Percentiles rank a stretch among this genome's conserved stretches.
phyloP scores from a whole-genome alignment of 1,140 invertebrate genomes.

The Lordiphosa clarofinis region DNA sequence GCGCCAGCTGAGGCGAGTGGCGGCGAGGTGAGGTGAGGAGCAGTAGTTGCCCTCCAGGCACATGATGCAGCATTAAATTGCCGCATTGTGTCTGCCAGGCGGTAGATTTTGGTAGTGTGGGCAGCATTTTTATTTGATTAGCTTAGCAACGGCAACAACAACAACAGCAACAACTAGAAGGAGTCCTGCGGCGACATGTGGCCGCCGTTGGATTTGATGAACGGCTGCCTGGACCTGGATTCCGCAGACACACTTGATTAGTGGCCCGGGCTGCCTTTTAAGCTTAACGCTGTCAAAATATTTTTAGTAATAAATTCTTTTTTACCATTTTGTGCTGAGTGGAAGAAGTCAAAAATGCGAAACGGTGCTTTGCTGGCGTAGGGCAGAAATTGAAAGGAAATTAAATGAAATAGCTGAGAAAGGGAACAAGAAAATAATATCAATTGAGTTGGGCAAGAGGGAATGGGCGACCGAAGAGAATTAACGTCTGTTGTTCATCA shows the following conservation, averaged over 20 bases:
- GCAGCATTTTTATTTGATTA: slow-evolving; percentile 76
- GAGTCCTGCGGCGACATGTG: slow-evolving; percentile 73
- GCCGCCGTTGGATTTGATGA: slow-evolving; percentile 70
- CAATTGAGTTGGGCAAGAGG: too few relatives aligned
- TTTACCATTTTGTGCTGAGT: slow-evolving; percentile 38
- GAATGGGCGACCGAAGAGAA: too few relatives aligned
- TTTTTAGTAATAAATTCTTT: slow-evolving; percentile 74
- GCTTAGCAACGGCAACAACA: slow-evolving; percentile 37
- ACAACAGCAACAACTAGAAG: background rate
- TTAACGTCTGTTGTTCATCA: too few relatives aligned
- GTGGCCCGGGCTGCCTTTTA: slow-evolving; percentile 55
- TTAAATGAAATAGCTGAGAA: slow-evolving; percentile 33
- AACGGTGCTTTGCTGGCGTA: background rate
- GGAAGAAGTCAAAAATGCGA: slow-evolving; percentile 24
- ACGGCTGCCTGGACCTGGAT: slow-evolving; percentile 40
- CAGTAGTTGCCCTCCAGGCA: slow-evolving; percentile 54
- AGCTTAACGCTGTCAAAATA: slow-evolving; percentile 75
- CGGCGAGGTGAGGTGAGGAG: slow-evolving; percentile 10
- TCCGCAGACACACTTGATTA: slow-evolving; percentile 55
- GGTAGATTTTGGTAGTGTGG: slow-evolving; percentile 46
- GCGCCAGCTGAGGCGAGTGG: slow-evolving; percentile 21
- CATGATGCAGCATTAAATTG: slow-evolving; percentile 80
- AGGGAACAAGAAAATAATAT: slow-evolving; percentile 15
- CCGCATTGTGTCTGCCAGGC: slow-evolving; percentile 73
- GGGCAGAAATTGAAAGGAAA: slow-evolving; percentile 42